Percentiles rank a stretch among this genome's conserved stretches.
Conservation (phyloP, 2,888 invertebrate species). For the Brachyopa scutellaris region DNA sequence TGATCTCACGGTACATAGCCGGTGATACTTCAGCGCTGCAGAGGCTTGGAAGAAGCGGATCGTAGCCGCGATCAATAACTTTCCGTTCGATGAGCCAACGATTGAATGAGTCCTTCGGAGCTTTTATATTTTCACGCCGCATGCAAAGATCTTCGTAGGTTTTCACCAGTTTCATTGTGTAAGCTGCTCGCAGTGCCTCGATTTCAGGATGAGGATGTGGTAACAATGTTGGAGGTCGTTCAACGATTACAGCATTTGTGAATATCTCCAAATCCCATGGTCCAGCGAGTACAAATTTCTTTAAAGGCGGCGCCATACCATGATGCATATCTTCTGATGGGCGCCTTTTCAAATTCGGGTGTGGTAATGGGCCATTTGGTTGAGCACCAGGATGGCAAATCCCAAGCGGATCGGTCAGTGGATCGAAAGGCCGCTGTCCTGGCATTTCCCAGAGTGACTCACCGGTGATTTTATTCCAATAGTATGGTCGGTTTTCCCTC, state of each 20-base stretch:
- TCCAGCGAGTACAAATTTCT: constrained; percentile 93
- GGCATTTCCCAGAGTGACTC: constrained; percentile 99
- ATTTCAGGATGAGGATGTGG: constrained; percentile 97
- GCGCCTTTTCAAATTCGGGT: constrained; percentile 79
- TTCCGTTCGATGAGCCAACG: constrained; percentile 98
- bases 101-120: constrained; percentile 97
- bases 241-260: constrained; percentile 92
- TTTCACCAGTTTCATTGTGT: constrained; percentile 92
- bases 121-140: constrained; percentile 95
- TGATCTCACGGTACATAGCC: constrained; percentile 98
- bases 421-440: constrained; percentile 91
- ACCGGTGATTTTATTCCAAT: constrained; percentile 97
- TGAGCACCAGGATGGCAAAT: constrained; percentile 84
- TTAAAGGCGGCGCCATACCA: constrained; percentile 86
- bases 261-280: constrained; percentile 97
- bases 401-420: constrained; percentile 94
- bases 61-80: constrained; percentile 93
- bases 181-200: constrained; percentile 92
- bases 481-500: constrained; percentile 96
- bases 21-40: constrained; percentile 96
- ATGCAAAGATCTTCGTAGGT: constrained; percentile 97
- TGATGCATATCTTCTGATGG: constrained; percentile 81
- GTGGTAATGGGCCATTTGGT: constrained; percentile 73
- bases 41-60: constrained; percentile 94
- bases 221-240: constrained; percentile 91